Evolutionary conservation across 23 tunicate species (phyloP).

Genomic region (Ciona savignyi): DNA sequence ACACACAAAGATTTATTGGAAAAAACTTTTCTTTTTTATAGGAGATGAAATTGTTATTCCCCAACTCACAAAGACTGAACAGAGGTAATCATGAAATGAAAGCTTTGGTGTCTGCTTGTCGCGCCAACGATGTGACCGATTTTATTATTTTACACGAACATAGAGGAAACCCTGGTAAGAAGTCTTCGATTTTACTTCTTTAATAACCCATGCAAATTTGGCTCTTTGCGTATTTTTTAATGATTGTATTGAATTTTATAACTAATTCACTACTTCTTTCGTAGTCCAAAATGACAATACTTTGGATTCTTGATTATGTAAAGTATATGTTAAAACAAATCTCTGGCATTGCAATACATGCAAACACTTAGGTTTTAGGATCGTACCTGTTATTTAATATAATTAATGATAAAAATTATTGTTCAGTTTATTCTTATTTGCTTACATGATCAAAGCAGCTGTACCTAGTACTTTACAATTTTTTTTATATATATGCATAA

Average conservation of each 20-base stretch:
- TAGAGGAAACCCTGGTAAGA: conserved; percentile 95
- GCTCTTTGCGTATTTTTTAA: no score
- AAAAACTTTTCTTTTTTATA: conserved; percentile 13
- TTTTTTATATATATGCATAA: no score
- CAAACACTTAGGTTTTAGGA: neutral
- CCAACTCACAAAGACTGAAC: conserved; percentile 87
- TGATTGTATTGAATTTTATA: no score
- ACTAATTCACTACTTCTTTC: no score
- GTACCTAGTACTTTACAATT: neutral
- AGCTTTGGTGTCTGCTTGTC: conserved; percentile 72
- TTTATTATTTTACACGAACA: conserved; percentile 83
- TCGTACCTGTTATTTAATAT: no score
- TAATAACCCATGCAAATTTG: no score
- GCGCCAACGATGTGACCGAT: conserved; percentile 95
- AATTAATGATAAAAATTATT: no score
- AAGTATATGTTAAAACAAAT: neutral
- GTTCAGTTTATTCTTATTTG: no score
- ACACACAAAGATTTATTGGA: no score
- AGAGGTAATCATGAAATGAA: conserved; percentile 93
- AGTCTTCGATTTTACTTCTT: no score
- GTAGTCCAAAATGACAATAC: no score
- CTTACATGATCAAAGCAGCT: no score
- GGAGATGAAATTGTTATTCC: conserved; percentile 87
- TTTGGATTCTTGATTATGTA: neutral
- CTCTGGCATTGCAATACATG: neutral